These are phyloP conservation scores for Tringa solitaria DNA, from an alignment of 2,113 vertebrate species.

Conservation along the genomic window DNA sequence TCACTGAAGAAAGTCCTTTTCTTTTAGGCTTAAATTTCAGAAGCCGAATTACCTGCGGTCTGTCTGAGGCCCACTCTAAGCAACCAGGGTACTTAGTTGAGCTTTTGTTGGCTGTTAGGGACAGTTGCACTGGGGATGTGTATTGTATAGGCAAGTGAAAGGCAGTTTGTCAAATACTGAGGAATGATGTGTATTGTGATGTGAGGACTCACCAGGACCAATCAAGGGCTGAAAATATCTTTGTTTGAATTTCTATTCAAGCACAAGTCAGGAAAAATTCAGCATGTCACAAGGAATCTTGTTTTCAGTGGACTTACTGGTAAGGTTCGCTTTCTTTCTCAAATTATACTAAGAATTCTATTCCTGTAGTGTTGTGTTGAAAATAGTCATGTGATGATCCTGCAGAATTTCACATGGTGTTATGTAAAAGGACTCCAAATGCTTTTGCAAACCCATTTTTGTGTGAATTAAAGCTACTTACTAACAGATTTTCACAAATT, in stretches of 20 bases:
- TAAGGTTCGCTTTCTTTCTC: neutral
- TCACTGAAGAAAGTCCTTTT: neutral
- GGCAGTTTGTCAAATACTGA: neutral
- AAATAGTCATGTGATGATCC: neutral
- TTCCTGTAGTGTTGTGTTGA: neutral
- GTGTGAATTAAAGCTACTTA: neutral
- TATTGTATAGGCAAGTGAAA: neutral
- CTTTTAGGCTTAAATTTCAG: neutral
- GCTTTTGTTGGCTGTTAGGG: constrained; percentile 21
- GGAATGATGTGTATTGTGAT: neutral
- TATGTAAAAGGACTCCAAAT: neutral
- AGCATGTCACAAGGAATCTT: neutral
- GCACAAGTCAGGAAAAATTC: neutral
- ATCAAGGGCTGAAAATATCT: neutral
- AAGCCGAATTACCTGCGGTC: neutral
- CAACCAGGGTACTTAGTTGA: neutral
- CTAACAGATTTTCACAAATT: neutral
- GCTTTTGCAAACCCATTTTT: neutral
- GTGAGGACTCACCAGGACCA: neutral
- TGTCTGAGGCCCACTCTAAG: neutral
- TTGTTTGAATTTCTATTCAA: neutral
- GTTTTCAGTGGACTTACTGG: neutral
- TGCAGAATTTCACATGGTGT: neutral
- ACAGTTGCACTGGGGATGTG: neutral
- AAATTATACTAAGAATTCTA: neutral